These are phyloP conservation scores for Larimichthys crocea DNA, from an alignment of 2,113 vertebrate genomes.

Conservation along the genomic window DNA sequence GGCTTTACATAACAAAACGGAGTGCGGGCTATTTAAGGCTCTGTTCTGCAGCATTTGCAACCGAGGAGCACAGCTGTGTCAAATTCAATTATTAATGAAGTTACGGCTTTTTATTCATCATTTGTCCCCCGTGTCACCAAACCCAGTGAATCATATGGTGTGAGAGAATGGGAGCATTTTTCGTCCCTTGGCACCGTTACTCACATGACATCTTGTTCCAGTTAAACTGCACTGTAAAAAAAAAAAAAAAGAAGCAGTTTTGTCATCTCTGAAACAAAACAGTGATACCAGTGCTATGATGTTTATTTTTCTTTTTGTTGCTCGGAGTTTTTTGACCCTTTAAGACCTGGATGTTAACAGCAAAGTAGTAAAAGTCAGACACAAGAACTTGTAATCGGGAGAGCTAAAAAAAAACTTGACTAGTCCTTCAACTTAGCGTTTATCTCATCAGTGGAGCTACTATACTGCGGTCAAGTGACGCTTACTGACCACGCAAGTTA, in stretches of 20 bases:
- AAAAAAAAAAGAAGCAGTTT: background rate
- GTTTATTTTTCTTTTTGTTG: background rate
- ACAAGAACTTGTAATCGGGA: background rate
- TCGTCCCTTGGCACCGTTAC: constrained; percentile 27
- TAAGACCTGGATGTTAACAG: background rate
- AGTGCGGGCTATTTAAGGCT: constrained; percentile 64
- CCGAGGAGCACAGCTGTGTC: constrained; percentile 67
- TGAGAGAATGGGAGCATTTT: constrained; percentile 55
- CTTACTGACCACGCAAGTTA: background rate
- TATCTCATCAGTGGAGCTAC: background rate
- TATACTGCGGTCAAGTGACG: background rate
- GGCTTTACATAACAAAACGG: constrained; percentile 64
- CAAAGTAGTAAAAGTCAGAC: background rate
- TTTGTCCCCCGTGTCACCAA: constrained; percentile 61
- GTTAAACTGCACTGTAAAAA: constrained; percentile 30
- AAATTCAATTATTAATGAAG: constrained; percentile 72
- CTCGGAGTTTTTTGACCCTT: background rate
- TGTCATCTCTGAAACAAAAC: too few species aligned
- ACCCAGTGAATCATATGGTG: constrained; percentile 43
- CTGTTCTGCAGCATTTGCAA: constrained; percentile 51
- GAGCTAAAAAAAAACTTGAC: background rate
- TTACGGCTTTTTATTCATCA: constrained; percentile 67
- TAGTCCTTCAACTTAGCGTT: background rate
- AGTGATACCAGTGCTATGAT: background rate
- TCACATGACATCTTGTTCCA: constrained; percentile 63